These are phyloP conservation scores for Cheilosia scutellata DNA, from an alignment of 2,888 invertebrate genomes.

Conservation along the genomic window DNA sequence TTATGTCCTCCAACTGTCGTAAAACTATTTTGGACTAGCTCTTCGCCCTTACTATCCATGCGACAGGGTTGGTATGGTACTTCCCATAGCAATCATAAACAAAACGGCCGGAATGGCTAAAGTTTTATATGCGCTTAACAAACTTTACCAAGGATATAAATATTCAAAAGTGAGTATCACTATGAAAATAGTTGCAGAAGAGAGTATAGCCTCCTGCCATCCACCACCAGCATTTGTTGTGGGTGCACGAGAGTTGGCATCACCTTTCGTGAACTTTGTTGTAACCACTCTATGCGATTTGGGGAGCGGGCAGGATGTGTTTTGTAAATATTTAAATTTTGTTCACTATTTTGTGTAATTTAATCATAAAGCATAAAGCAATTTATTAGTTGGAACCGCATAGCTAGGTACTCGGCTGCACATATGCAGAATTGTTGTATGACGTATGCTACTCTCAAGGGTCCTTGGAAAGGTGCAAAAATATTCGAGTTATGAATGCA, in stretches of 20 bases:
- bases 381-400: conserved; percentile 73
- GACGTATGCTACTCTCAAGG: conserved; percentile 29
- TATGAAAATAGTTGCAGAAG: conserved; percentile 49
- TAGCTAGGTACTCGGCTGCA: conserved; percentile 18
- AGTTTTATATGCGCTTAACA: conserved; percentile 75
- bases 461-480: conserved; percentile 15
- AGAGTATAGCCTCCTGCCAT: not conserved
- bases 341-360: conserved; percentile 69
- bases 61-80: not conserved
- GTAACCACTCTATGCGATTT: too few species aligned
- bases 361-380: conserved; percentile 73
- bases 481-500: not conserved
- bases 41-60: conserved; percentile 4
- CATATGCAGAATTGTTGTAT: conserved; percentile 15
- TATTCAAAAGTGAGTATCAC: conserved; percentile 74
- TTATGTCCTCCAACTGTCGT: conserved; percentile 25
- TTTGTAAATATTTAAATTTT: conserved; percentile 74
- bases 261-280: conserved; percentile 43
- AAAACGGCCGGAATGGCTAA: conserved; percentile 74
- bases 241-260: conserved; percentile 38
- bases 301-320: conserved; percentile 32
- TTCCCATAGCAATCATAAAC: conserved; percentile 70
- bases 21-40: conserved; percentile 52
- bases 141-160: conserved; percentile 74
- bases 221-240: conserved; percentile 40